phyloP scores from a whole-genome alignment of 2,797 vertebrate species.

The Argentina silus region DNA sequence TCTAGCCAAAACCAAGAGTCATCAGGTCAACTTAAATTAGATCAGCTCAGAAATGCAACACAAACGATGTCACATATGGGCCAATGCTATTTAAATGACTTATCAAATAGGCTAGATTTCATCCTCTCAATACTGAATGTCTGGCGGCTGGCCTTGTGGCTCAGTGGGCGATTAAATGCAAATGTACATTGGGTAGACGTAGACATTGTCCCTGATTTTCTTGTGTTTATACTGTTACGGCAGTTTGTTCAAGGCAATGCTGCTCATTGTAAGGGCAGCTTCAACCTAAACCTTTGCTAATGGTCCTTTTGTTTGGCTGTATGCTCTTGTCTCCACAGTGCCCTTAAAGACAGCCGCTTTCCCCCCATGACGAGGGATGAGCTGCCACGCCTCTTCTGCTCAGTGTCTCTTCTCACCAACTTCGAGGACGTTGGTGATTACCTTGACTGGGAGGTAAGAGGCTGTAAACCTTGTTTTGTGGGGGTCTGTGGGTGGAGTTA shows the following conservation, averaged over 20 bases:
- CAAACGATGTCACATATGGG: neutral
- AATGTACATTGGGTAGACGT: neutral
- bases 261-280: neutral
- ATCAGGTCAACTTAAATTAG: neutral
- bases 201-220: neutral
- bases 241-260: neutral
- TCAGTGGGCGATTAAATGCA: neutral
- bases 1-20: neutral
- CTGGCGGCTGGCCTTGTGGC: neutral
- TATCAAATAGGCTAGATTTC: neutral
- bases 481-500: neutral
- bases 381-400: conserved; percentile 99
- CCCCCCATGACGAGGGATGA: conserved; percentile 99
- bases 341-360: conserved; percentile 99
- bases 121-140: neutral
- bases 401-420: conserved; percentile 99
- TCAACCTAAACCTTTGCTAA: too few species aligned
- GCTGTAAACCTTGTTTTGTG: conserved; percentile 5
- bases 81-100: neutral
- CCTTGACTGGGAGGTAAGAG: conserved; percentile 99
- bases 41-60: neutral
- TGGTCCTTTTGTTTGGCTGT: neutral
- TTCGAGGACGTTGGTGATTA: conserved; percentile 99
- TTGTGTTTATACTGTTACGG: neutral
- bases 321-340: conserved; percentile 81